Conservation (phyloP, 1,140 invertebrate genomes). For the Conus ventricosus region DNA sequence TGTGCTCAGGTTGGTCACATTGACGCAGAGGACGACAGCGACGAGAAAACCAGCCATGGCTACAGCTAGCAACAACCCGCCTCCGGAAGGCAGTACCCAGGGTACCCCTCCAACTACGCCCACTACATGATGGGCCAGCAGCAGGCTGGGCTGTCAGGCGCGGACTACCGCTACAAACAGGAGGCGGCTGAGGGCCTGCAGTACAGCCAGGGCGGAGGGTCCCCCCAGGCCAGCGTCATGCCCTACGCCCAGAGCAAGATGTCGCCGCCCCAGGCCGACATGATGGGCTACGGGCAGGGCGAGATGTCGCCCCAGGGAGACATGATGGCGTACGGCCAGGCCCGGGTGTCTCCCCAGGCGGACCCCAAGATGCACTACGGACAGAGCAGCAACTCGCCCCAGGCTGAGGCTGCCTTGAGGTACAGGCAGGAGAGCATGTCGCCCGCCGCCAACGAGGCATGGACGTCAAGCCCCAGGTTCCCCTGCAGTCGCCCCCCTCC, state of each 20-base stretch:
- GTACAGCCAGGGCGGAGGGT: not conserved
- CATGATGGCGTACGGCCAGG: not conserved
- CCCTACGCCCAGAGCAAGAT: not conserved
- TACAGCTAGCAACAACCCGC: conserved; percentile 22
- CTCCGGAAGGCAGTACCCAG: conserved; percentile 26
- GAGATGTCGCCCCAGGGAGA: not conserved
- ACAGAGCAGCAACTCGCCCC: not conserved
- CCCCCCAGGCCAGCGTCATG: not conserved
- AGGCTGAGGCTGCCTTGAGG: not conserved
- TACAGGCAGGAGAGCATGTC: not conserved
- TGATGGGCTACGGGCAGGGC: not conserved
- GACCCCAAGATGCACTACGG: too few relatives aligned
- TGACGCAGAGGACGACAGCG: too few relatives aligned
- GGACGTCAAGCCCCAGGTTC: conserved; percentile 26
- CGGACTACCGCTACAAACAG: not conserved
- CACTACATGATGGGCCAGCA: conserved; percentile 9
- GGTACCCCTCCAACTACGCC: conserved; percentile 13
- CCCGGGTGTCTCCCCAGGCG: not conserved
- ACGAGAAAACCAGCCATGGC: not conserved
- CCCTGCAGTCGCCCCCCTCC: conserved; percentile 2
- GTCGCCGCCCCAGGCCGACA: conserved; percentile 11
- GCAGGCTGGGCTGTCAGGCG: not conserved
- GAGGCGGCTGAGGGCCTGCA: not conserved
- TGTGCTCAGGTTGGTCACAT: too few relatives aligned
- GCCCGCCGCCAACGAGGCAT: not conserved